Percentiles rank a stretch among this genome's conserved stretches.
Conservation (phyloP, 2,797 vertebrate species). For the Neosalanx taihuensis region DNA sequence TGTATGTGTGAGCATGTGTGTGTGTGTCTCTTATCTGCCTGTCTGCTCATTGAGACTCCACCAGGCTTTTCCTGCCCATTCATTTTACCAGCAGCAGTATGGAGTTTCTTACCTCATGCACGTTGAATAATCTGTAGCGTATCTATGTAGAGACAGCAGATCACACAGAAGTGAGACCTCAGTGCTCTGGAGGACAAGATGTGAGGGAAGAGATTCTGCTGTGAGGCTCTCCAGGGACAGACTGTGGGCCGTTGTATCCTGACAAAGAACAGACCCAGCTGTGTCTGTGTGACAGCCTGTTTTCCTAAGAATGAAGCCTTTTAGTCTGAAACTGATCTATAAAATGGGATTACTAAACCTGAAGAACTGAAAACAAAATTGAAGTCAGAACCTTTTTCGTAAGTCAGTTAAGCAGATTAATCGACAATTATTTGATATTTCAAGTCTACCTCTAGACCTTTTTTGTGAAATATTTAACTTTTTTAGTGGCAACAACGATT, state of each 20-base stretch:
- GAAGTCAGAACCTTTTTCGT: too few species aligned
- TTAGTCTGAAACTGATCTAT: not conserved
- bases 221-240: not conserved
- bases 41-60: constrained; percentile 4
- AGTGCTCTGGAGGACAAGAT: constrained; percentile 2
- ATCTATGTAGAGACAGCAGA: constrained; percentile 12
- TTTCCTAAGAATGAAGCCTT: not conserved
- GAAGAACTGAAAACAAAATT: too few species aligned
- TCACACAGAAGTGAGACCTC: not conserved
- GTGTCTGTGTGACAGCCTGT: not conserved
- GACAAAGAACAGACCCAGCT: not conserved
- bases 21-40: not conserved
- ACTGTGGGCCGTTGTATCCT: not conserved
- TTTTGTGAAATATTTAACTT: constrained; percentile 56
- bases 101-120: not conserved
- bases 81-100: constrained; percentile 1
- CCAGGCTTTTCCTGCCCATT: constrained; percentile 23
- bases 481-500: constrained; percentile 41
- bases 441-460: not conserved
- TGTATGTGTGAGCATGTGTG: not conserved
- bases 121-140: not conserved
- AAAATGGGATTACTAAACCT: not conserved
- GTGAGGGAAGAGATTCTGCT: not conserved
- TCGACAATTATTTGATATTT: not conserved
- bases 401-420: too few species aligned